Base-by-base conservation (phyloP, 2,888 invertebrate genomes). In the Caenorhabditis sp. region DNA sequence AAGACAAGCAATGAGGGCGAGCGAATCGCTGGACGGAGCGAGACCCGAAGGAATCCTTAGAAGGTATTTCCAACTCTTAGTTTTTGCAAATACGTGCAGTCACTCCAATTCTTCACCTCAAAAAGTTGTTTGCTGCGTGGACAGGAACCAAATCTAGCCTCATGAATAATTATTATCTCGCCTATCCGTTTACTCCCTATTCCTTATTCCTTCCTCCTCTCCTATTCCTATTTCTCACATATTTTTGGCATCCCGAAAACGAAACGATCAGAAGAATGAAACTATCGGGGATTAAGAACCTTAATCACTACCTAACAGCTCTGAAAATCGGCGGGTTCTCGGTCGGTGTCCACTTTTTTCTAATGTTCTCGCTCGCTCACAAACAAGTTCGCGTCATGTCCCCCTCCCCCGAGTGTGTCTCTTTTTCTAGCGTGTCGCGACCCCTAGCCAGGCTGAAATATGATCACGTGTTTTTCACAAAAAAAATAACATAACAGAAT, bases 11-110 rank as follows among this genome's bases (percentile, higher is more conserved):
- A 55, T 65, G 55, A 26, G 37, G 32, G 15, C 45, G 0, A 37
- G 46, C 35, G 65, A 65, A 27, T 56, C 65, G 15, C 9, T 55
- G 20, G 65, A 65, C 13, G 32, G 48, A 24, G 26, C 55, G 22
- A 56, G 20, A 55, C 52, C 20, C 22, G 55, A 65, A 46, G 65
- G 65, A 48, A 65, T 45, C 9, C 30, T 65, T 27, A 55, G 35
- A 56, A 65, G 55, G 65, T 65, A 26, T 17, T 20, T 56, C 39
- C 39, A 13, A 41, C 17, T n/a, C 9, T 5, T 30, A 30, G 30
- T 30, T 30, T 9, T 41, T n/a, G 41, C 41, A 15, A 7, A 35
- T 35, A 35, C 35, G 35, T 13, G 2, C 9, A 13, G 35, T 35
- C 13, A 13, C 35, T 13, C 13, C 4, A 35, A 9, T 35, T 35